Evolutionary conservation across 1,140 invertebrate genomes (phyloP).

Genomic region (Ceratosolen fusciceps): DNA sequence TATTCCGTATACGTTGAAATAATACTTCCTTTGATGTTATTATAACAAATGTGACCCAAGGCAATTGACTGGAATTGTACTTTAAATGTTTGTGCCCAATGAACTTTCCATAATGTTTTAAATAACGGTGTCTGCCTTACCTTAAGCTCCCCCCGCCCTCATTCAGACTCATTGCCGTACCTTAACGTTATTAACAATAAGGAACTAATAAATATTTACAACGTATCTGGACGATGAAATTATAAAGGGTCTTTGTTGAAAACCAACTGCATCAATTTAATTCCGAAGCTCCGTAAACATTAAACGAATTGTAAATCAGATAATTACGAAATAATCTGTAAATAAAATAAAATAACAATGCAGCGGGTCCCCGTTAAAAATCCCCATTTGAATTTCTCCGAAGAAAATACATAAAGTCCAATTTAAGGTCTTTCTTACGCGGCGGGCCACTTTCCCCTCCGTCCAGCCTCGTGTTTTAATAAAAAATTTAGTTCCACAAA

Average conservation of each 20-base stretch:
- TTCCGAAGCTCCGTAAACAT: no score
- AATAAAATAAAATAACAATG: not conserved
- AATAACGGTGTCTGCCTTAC: not conserved
- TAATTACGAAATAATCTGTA: not conserved
- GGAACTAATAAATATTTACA: not conserved
- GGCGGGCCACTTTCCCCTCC: slow-evolving; percentile 22
- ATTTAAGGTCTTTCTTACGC: slow-evolving; percentile 40
- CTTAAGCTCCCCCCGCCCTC: not conserved
- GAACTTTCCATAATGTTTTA: slow-evolving; percentile 4
- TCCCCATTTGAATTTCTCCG: slow-evolving; percentile 27
- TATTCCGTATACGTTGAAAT: slow-evolving; percentile 31
- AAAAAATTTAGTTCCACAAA: slow-evolving; percentile 45
- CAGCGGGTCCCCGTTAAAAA: slow-evolving; percentile 40
- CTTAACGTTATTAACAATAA: not conserved
- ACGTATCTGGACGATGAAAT: not conserved
- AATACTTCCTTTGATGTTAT: slow-evolving; percentile 38
- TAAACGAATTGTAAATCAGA: not conserved
- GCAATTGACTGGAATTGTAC: not conserved
- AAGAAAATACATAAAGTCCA: slow-evolving; percentile 45
- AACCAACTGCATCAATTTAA: no score
- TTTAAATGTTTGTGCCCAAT: not conserved
- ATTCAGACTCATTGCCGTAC: not conserved
- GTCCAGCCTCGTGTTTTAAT: slow-evolving; percentile 45
- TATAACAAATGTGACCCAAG: slow-evolving; percentile 4
- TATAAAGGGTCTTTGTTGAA: not conserved